A percentile compares a stretch with the other conserved stretches of the same genome.
Conservation (phyloP, 2,797 vertebrate genomes). For the Thalassophryne amazonica region DNA sequence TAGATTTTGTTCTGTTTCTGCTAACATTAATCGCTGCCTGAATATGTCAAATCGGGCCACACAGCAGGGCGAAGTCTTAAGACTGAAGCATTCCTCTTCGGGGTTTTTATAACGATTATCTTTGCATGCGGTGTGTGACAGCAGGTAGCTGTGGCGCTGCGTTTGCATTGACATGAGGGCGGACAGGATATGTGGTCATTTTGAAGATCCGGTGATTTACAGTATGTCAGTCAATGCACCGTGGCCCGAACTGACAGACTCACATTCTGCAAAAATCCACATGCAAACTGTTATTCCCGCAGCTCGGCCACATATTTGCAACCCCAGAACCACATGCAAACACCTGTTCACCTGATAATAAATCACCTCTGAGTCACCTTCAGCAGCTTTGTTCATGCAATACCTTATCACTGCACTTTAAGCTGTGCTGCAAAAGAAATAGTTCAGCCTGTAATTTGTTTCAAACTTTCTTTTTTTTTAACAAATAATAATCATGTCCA, state of each 20-base stretch:
- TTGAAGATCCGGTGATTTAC: slow-evolving; percentile 35
- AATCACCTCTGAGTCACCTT: slow-evolving; percentile 63
- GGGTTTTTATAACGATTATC: slow-evolving; percentile 22
- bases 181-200: slow-evolving; percentile 17
- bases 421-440: not conserved
- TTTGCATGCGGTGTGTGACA: slow-evolving; percentile 61
- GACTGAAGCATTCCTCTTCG: slow-evolving; percentile 3
- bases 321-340: slow-evolving; percentile 30
- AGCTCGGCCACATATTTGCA: slow-evolving; percentile 56
- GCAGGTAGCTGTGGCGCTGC: slow-evolving; percentile 28
- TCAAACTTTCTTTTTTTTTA: not conserved
- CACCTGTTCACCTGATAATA: slow-evolving; percentile 55
- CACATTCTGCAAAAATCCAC: not conserved
- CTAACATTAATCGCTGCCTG: slow-evolving; percentile 37
- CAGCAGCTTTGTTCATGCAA: slow-evolving; percentile 19
- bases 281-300: slow-evolving; percentile 62
- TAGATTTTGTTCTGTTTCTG: slow-evolving; percentile 32
- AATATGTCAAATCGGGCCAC: slow-evolving; percentile 22
- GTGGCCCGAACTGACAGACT: slow-evolving; percentile 17
- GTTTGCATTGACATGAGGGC: slow-evolving; percentile 56
- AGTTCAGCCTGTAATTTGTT: not conserved
- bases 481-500: not conserved
- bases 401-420: slow-evolving; percentile 15
- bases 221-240: slow-evolving; percentile 28
- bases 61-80: slow-evolving; percentile 23